Base-by-base conservation (phyloP, 2,113 vertebrate species). In the Cichladusa arquata region DNA sequence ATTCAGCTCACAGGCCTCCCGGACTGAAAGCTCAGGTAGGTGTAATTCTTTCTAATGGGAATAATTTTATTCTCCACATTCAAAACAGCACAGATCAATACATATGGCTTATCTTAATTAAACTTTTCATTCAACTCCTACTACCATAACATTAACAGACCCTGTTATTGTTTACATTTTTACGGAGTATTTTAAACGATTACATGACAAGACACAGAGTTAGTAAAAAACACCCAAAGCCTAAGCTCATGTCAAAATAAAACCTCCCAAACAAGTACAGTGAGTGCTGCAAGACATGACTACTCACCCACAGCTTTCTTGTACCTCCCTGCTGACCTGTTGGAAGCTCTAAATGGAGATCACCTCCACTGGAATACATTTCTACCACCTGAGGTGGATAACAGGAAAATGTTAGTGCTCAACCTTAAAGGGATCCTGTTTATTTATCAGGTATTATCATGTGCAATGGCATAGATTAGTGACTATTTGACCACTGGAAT, bases 361-460 rank as follows among this genome's bases (percentile, higher is more conserved):
- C 99, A 48, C 99, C 99, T 83, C 99, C 99, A 96, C 99, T 99
- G 66, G 99, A 99, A 97, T 99, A 99, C 99, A 99, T 99, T 98
- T 99, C 99, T 92, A 99, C 99, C 61, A 99, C 99, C 99, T 99
- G 82, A 15, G 9, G 61, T 33, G 14, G 24, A 31, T 12, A 94
- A 72, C 6, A 85, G 69, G 38, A 94, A 95, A 57, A 69, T 4
- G 6, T 95, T 47, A 87, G 29, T 4, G n/a, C 24, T 62, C 50
- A 61, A 3, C 10, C 72, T 83, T 25, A 58, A 60, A 81, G 14
- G 15, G 31, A 81, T 26, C 5, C 42, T 54, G 18, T 7, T 70
- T 45, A 44, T 20, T 71, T 54, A 77, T 17, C 61, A 58, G 53
- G 8, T 47, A 60, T 40, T 36, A 58, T 20, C 60, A 74, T 1